These are phyloP conservation scores for Aplochiton taeniatus DNA, from an alignment of 2,797 vertebrate species.

Conservation along the genomic window DNA sequence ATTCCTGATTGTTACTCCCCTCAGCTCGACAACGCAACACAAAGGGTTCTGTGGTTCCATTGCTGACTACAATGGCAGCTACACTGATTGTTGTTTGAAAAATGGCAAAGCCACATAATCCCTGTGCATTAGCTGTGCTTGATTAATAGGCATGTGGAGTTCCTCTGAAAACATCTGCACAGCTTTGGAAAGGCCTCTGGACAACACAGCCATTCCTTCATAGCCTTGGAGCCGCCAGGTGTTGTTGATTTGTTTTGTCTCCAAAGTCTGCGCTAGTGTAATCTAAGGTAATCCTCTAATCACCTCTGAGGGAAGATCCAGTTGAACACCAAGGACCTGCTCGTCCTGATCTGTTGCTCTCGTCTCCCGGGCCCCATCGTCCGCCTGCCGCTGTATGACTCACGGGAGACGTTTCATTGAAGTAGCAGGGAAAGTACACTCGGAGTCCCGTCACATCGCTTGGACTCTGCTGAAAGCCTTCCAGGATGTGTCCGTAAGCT, in stretches of 20 bases:
- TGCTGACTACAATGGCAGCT: no score
- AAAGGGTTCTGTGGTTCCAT: no score
- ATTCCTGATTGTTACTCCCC: no score
- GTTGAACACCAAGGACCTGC: slow-evolving; percentile 9
- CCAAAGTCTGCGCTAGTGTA: no score
- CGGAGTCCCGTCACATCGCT: slow-evolving; percentile 58
- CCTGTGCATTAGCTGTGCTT: background rate
- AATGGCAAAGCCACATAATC: no score
- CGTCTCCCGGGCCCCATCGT: background rate
- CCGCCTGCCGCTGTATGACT: slow-evolving; percentile 22
- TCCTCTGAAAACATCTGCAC: background rate
- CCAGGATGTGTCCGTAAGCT: slow-evolving; percentile 44
- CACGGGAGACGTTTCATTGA: slow-evolving; percentile 42
- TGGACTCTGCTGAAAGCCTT: slow-evolving; percentile 23
- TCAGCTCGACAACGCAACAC: no score
- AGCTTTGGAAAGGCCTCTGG: no score
- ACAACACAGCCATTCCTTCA: no score
- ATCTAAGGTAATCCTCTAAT: no score
- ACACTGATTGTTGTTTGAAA: no score
- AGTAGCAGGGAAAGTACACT: slow-evolving; percentile 42
- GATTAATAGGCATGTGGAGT: background rate
- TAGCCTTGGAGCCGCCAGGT: no score
- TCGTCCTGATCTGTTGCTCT: background rate
- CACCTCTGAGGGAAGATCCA: slow-evolving; percentile 29
- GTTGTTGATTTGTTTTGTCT: no score